These are phyloP conservation scores for Eledone cirrhosa DNA, from an alignment of 2,888 invertebrate genomes.

Conservation along the genomic window DNA sequence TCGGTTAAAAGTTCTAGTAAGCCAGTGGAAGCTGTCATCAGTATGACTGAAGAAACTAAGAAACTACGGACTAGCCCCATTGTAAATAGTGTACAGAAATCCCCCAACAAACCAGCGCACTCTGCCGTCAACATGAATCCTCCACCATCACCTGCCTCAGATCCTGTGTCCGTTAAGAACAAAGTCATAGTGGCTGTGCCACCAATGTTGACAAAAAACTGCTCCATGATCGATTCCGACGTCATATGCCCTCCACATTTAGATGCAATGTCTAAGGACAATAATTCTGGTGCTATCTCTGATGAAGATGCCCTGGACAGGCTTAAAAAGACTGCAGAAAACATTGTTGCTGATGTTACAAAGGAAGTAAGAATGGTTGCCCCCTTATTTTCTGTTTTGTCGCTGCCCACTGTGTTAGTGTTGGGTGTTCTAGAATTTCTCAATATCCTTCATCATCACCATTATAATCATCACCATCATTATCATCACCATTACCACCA, in stretches of 20 bases:
- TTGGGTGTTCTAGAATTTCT: no score
- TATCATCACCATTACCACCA: no score
- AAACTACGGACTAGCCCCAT: conserved; percentile 16
- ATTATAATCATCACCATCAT: no score
- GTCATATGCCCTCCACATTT: conserved; percentile 13
- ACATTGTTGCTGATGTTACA: conserved; percentile 80
- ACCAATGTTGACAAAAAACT: neutral
- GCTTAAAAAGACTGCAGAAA: conserved; percentile 73
- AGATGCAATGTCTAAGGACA: conserved; percentile 15
- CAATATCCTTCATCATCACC: no score
- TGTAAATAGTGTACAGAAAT: conserved; percentile 30
- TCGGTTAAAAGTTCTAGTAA: no score
- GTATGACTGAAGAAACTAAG: neutral
- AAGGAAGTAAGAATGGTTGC: conserved; percentile 74
- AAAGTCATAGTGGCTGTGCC: conserved; percentile 13
- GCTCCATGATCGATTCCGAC: neutral
- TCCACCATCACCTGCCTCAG: neutral
- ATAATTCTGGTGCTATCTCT: conserved; percentile 29
- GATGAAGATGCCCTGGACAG: conserved; percentile 44
- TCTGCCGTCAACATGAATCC: neutral
- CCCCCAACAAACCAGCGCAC: conserved; percentile 7
- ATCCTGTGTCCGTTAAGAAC: neutral
- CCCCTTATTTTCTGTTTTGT: no score
- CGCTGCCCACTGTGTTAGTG: no score
- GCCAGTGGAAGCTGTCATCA: no score